These are phyloP conservation scores for Grallaria varia DNA, from an alignment of 2,113 vertebrate genomes.

Conservation along the genomic window DNA sequence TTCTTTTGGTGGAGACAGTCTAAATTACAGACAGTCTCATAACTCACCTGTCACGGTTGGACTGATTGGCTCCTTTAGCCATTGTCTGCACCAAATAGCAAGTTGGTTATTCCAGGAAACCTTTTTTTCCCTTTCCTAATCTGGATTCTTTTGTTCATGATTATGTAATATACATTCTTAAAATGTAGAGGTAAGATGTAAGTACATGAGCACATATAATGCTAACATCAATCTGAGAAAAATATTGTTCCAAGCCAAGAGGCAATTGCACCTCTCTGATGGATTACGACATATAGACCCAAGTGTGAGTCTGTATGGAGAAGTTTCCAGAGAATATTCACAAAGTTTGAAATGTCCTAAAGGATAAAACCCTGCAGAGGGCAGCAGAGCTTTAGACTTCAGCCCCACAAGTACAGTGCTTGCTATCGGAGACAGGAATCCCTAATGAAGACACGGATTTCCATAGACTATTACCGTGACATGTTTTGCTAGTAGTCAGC, in stretches of 20 bases:
- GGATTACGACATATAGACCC: background rate
- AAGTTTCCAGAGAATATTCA: background rate
- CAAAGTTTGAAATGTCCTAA: background rate
- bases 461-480: background rate
- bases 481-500: background rate
- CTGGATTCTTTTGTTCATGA: background rate
- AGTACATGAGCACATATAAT: background rate
- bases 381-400: slow-evolving; percentile 74
- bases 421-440: background rate
- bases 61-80: background rate
- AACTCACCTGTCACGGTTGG: background rate
- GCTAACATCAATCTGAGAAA: background rate
- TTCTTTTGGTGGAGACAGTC: background rate
- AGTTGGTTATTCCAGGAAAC: background rate
- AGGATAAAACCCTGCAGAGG: slow-evolving; percentile 70
- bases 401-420: background rate
- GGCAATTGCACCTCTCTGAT: background rate
- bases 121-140: background rate
- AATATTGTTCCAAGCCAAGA: background rate
- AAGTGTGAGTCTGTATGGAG: background rate
- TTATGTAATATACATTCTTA: background rate
- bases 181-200: background rate
- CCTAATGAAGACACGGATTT: background rate
- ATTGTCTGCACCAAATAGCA: background rate
- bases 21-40: background rate